Base-by-base conservation (phyloP, 2,888 invertebrate genomes). In the Gandaritis pyraliata region DNA sequence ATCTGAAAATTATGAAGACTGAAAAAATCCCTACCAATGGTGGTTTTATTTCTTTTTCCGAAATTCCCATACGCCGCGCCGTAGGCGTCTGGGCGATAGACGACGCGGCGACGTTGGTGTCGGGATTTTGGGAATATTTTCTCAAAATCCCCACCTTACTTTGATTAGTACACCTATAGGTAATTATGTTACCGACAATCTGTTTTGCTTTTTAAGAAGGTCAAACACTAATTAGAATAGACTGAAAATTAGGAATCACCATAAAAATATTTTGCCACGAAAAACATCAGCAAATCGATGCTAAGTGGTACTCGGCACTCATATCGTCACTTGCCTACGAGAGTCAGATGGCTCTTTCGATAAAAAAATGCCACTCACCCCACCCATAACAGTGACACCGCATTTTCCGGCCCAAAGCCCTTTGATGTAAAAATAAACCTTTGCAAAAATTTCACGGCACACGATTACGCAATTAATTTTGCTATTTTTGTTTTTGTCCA, bases 401-500 rank as follows among this genome's bases (percentile, higher is more conserved):
- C 64, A 70, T 72, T 74, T 75, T 72, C 72, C 76, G 72, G 68
- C 66, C 68, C 62, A 67, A 65, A 58, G 69, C 76, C 77, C 83
- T 85, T 86, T 83, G 80, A 84, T 77, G 80, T 82, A 76, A 78
- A 80, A 82, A 83, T 83, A 79, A 80, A 75, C 77, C 77, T 75
- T 77, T 68, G 75, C 75, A 77, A 83, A 86, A 82, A 82, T 80
- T 83, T 83, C 78, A 85, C 81, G 76, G 80, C 76, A 83, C 85
- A 84, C 83, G 85, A 85, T 89, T 89, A 86, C 87, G 88, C 83
- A 87, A 89, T 89, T 88, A 90, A 88, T 90, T 23, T 88, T 81
- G 88, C 88, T 90, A 90, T 90, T 91, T 90, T 88, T 90, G 88
- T 90, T 90, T 89, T 90, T 85, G 80, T 85, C 77, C 81, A 85